phyloP scores from a whole-genome alignment of 2,113 vertebrate genomes.

The Petroica traversi region DNA sequence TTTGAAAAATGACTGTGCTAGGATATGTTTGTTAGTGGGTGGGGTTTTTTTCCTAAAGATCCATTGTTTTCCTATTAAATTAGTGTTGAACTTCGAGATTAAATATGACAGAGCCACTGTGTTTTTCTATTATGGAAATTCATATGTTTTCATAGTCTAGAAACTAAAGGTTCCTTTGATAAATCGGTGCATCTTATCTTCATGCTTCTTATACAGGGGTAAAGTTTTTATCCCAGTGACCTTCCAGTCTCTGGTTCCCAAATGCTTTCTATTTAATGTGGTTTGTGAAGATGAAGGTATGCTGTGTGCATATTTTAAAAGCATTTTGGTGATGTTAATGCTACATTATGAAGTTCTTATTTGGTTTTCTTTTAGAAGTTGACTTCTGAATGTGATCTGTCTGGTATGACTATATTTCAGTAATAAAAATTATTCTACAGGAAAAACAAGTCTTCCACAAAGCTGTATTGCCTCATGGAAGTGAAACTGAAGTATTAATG shows the following conservation, averaged over 20 bases:
- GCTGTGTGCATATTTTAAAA: background rate
- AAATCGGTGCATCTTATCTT: background rate
- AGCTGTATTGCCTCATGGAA: background rate
- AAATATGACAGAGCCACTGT: accelerated
- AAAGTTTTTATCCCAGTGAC: background rate
- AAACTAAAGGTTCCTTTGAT: background rate
- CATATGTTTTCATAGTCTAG: background rate
- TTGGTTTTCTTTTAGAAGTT: background rate
- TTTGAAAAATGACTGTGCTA: background rate
- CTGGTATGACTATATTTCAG: background rate
- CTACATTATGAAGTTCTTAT: background rate
- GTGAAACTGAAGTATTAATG: background rate
- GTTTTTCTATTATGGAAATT: background rate
- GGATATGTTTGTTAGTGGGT: background rate
- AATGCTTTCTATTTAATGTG: background rate
- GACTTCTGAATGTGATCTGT: background rate
- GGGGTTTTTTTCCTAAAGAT: background rate
- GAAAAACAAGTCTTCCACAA: background rate
- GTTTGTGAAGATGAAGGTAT: background rate
- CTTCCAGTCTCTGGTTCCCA: background rate
- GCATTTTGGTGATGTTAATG: background rate
- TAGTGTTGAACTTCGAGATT: background rate
- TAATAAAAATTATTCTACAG: background rate
- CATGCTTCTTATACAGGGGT: background rate
- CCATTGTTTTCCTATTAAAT: background rate